Evolutionary conservation across 1,140 invertebrate species (phyloP), one percentile per base, ranked within the genome.

Genomic region (Drosophila trapezifrons): DNA sequence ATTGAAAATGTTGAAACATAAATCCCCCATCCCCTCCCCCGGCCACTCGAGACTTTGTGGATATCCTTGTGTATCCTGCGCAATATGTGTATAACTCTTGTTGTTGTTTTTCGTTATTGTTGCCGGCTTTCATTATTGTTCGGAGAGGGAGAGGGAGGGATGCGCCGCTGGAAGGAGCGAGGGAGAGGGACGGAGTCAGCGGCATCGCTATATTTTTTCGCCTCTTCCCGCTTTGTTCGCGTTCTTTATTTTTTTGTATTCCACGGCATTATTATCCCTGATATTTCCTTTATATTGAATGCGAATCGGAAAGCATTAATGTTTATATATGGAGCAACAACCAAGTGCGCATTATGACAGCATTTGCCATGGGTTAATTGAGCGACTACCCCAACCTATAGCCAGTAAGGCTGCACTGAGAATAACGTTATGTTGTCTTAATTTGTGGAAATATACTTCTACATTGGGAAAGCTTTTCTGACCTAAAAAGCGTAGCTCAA

Each of bases 1-100:
- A 86, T 86, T 86, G 83, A 89, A 76, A 87, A 83, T 86, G 83
- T 80, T 86, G 83, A 86, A 87, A 87, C 73, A 87, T 87, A 87
- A 86, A 65, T 82, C 74, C 82, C 43, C 35, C 42, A 12, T 20
- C 37, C 32, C 20, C 56, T 18, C 59, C 47, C 45, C 45, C 32
- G 45, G 54, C 78, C 76, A 75, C 80, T 75, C 52, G 40, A 43
- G 47, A 65, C 55, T 54, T 43, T 70, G 72, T 82, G 58, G 52
- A 55, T 79, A 71, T 60, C 56, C 71, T 40, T 70, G 49, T 79
- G 58, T 83, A 86, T 86, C 84, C 83, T 86, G 83, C 84, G 83
- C 79, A 86, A 83, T 86, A 62, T 70, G 27, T 82, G 74, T 82
- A 15, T 76, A 55, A 67, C 71, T 80, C 27, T 52, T 85, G 78